Conservation (phyloP, 2,888 invertebrate genomes). For the Callosobruchus maculatus region DNA sequence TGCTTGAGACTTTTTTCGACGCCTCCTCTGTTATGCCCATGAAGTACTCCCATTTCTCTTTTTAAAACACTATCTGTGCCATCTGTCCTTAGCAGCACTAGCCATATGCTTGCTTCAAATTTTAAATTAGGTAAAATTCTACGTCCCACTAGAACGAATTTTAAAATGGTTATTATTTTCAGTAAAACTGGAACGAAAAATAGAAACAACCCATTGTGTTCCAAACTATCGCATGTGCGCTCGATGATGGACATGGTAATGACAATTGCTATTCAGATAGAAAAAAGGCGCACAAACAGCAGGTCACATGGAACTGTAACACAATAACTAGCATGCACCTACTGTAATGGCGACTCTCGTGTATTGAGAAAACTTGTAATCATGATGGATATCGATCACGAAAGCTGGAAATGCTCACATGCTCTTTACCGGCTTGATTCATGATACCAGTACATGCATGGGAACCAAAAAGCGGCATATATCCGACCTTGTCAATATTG, state of each 20-base stretch:
- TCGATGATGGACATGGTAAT: not conserved
- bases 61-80: no score
- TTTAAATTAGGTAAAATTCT: no score
- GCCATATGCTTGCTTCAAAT: no score
- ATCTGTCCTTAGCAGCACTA: no score
- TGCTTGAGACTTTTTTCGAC: no score
- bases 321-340: not conserved
- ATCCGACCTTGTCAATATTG: not conserved
- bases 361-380: not conserved
- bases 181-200: not conserved
- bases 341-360: not conserved
- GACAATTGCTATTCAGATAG: not conserved
- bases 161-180: not conserved
- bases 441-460: not conserved
- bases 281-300: not conserved
- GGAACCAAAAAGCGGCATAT: not conserved
- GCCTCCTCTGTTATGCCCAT: no score
- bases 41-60: no score
- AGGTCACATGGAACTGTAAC: not conserved
- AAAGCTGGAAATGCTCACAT: not conserved
- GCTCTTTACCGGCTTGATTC: not conserved
- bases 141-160: not conserved
- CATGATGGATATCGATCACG: not conserved
- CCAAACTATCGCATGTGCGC: not conserved
- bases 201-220: not conserved